Evolutionary conservation across 2,797 vertebrate species (phyloP).

Genomic region (Distichodus sexfasciatus): DNA sequence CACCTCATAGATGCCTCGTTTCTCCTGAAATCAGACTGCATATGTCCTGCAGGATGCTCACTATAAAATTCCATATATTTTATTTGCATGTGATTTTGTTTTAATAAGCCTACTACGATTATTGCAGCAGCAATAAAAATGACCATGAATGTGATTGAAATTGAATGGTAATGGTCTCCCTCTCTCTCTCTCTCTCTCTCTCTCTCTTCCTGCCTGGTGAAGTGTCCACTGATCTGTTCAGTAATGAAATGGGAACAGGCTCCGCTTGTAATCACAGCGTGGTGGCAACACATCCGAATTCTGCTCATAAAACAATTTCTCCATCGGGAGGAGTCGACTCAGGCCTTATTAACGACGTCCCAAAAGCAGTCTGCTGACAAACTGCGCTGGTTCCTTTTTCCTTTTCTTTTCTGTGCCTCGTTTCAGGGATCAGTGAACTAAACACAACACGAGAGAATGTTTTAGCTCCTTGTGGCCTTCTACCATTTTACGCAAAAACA

Average conservation of each 20-base stretch:
- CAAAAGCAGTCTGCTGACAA: conserved; percentile 28
- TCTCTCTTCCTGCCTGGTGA: conserved; percentile 20
- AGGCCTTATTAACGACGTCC: conserved; percentile 47
- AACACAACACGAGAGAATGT: background rate
- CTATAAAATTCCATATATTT: too few species aligned
- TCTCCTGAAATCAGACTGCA: too few species aligned
- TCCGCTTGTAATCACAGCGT: conserved; percentile 59
- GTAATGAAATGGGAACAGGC: conserved; percentile 62
- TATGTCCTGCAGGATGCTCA: too few species aligned
- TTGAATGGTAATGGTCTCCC: background rate
- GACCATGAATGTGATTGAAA: conserved; percentile 4
- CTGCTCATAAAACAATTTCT: conserved; percentile 56
- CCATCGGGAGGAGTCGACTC: conserved; percentile 43
- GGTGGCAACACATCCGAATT: conserved; percentile 53
- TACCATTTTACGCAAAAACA: background rate
- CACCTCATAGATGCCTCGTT: too few species aligned
- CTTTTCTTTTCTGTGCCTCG: conserved; percentile 1
- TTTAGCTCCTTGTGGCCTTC: background rate
- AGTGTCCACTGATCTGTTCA: conserved; percentile 58
- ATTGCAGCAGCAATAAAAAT: conserved; percentile 14
- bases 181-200: conserved; percentile 36
- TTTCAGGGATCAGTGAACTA: conserved; percentile 25
- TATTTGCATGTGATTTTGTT: too few species aligned
- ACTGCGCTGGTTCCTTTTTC: conserved; percentile 26
- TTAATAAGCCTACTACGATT: too few species aligned